Conservation (phyloP, 1,140 invertebrate species). For the Neomicropteryx cornuta region DNA sequence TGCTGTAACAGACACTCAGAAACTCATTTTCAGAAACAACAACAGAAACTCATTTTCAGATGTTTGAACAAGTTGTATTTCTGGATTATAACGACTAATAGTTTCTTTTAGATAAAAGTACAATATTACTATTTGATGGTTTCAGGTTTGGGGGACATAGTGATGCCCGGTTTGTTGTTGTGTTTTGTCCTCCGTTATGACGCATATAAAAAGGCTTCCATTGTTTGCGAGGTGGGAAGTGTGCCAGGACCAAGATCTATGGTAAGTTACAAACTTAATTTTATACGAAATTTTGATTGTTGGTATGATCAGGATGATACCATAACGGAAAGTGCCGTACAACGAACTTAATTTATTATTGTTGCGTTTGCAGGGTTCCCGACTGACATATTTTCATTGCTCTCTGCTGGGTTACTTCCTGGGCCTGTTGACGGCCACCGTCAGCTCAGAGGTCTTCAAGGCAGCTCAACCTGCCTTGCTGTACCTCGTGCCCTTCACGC, state of each 20-base stretch:
- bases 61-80: no score
- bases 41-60: no score
- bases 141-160: conserved; percentile 82
- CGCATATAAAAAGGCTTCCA: conserved; percentile 87
- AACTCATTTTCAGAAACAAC: no score
- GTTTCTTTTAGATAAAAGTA: no score
- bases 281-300: background rate
- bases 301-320: conserved; percentile 19
- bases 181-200: conserved; percentile 95
- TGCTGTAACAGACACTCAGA: no score
- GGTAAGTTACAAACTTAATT: conserved; percentile 19
- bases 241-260: conserved; percentile 61
- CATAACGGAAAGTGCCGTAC: conserved; percentile 21
- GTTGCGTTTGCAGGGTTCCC: conserved; percentile 29
- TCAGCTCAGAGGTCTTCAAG: conserved; percentile 95
- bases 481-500: conserved; percentile 94
- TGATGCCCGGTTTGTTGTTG: conserved; percentile 92
- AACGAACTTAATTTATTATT: background rate
- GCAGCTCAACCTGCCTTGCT: conserved; percentile 93
- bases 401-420: conserved; percentile 96
- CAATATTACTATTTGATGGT: conserved; percentile 7
- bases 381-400: conserved; percentile 89
- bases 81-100: no score
- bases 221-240: conserved; percentile 60
- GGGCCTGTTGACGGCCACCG: conserved; percentile 90